phyloP scores from a whole-genome alignment of 2,797 vertebrate genomes.

The Tympanoctomys barrerae region DNA sequence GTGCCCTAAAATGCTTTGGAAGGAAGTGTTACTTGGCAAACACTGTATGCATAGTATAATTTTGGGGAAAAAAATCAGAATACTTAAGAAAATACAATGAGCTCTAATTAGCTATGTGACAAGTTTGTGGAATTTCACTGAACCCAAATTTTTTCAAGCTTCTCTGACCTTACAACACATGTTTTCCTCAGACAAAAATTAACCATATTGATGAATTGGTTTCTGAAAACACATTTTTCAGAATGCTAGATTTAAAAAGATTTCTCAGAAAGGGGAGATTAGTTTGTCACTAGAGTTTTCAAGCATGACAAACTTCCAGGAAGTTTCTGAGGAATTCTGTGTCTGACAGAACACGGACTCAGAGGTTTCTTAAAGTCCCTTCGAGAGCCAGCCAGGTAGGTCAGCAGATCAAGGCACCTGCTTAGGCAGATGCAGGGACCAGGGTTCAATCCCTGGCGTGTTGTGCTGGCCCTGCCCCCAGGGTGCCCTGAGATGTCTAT shows the following conservation, averaged over 20 bases:
- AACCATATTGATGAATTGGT: background rate
- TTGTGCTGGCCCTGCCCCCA: no score
- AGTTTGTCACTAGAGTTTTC: constrained; percentile 40
- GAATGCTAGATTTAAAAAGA: constrained; percentile 19
- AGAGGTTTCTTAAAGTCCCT: constrained; percentile 31
- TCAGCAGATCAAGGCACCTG: no score
- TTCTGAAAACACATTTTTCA: constrained; percentile 42
- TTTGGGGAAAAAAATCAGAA: constrained; percentile 22
- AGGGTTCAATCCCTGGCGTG: no score
- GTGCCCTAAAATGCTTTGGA: background rate
- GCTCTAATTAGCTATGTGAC: background rate
- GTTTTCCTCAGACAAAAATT: background rate
- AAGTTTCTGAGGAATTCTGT: constrained; percentile 43
- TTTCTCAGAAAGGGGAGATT: background rate
- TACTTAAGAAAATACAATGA: constrained; percentile 34
- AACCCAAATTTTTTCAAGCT: constrained; percentile 2
- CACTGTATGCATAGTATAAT: background rate
- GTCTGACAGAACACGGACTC: background rate
- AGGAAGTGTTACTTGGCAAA: background rate
- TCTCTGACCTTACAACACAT: constrained; percentile 36
- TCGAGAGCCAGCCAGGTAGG: background rate
- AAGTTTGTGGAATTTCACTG: background rate
- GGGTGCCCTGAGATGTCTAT: no score
- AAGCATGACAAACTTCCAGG: background rate
- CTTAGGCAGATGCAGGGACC: no score